phyloP scores from a whole-genome alignment of 2,797 vertebrate genomes.

The Ibycter americanus region DNA sequence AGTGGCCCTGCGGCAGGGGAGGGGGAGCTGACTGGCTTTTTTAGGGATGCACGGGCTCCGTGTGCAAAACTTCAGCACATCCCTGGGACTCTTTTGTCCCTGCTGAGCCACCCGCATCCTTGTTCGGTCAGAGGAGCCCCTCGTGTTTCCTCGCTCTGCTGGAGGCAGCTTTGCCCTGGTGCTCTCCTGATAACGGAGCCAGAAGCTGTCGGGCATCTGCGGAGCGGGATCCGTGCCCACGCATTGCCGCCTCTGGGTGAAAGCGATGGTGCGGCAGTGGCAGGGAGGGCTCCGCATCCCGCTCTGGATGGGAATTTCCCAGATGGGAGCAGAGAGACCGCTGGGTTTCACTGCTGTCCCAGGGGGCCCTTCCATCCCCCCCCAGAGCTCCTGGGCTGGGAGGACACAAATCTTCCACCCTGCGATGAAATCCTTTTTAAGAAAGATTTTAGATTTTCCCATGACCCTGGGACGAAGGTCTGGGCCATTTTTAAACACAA shows the following conservation, averaged over 20 bases:
- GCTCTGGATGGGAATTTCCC: neutral
- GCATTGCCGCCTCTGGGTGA: neutral
- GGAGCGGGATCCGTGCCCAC: neutral
- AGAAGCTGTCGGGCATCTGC: neutral
- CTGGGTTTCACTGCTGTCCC: neutral
- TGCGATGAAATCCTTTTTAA: neutral
- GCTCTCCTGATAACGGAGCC: neutral
- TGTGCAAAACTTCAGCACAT: rapidly evolving
- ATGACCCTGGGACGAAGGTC: neutral
- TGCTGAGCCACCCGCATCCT: neutral
- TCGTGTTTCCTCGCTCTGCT: neutral
- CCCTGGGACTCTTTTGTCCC: neutral
- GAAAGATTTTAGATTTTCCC: slow-evolving; percentile 2
- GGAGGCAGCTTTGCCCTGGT: neutral
- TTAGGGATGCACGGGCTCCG: neutral
- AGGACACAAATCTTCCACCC: neutral
- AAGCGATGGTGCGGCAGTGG: rapidly evolving
- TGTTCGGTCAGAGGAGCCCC: neutral
- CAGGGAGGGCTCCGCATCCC: neutral
- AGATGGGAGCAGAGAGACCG: neutral
- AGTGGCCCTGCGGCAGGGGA: neutral
- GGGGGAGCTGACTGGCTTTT: neutral
- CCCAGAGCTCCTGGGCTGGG: neutral
- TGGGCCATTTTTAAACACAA: neutral
- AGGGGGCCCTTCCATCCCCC: neutral